Base-by-base conservation (phyloP, 2,797 vertebrate species). In the Esox masquinongy region DNA sequence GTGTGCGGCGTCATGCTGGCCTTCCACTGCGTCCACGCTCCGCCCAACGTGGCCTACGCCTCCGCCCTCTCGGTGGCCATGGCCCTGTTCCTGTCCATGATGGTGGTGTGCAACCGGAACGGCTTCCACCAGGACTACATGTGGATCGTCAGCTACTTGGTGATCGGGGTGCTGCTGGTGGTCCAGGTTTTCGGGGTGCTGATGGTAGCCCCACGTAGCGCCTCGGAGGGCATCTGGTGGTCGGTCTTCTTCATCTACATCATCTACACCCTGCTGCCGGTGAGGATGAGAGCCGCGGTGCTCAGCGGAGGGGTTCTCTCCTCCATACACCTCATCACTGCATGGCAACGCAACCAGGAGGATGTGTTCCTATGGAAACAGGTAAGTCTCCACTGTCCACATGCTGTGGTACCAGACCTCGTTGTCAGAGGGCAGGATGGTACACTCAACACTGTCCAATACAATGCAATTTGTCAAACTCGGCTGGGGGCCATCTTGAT, bases 91-190 rank as follows among this genome's bases (percentile, higher is more conserved):
- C 84, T 98, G 86, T 92, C 89, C 1, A 92, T 99, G 86, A 97
- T 97, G 96, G 95, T 97, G 84, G 95, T 98, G 82, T 99, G 98
- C 87, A 99, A 97, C 79, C 93, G 96, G 66, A 97, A 97, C 24
- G 94, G 96, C 84, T 99, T 99, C 90, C 97, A 96, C 86, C 97
- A 99, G 92, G 97, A 99, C 93, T 98, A 95, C 87, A 97, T 99
- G 97, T 97, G 97, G 97, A 96, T 96, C 29, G 96, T 98, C 88
- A 99, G 96, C 93, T 99, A 99, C 79, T 88, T 97, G 89, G 96
- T 98, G 84, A 95, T 98, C 81, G 93, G 86, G 63, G 90, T 96
- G 72, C 93, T 99, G 81, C 92, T 94, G 0, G 95, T 94, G 0
- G 95, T 99, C 70, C 96, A 98, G 89, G 91, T 94, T 0, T 91